Evolutionary conservation across 2,888 invertebrate species (phyloP), one percentile per base, ranked within the genome.

Genomic region (Calliphora vomitoria): DNA sequence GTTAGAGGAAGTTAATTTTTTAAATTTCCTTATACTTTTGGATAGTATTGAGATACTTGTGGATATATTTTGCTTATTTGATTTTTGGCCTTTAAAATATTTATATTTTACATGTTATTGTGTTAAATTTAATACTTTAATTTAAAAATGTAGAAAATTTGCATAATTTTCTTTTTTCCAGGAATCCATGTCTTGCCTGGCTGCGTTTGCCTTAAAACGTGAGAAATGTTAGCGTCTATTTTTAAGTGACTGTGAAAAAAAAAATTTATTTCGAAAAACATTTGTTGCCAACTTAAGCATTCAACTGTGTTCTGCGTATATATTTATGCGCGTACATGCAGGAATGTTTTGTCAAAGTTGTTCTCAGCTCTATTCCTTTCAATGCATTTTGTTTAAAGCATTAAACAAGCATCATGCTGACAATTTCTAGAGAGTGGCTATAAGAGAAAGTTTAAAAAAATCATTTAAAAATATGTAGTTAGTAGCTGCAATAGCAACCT

Each of bases 231-330:
- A 25, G 20, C 31, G 20, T 71, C 31, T 55, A 55, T 20, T 18
- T 71, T 71, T 8, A 71, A 55, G 4, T n/a, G 13, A 38, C 53
- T 55, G 55, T 55, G 20, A 18, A 53, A 10, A 31, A 71, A 18
- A 25, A 25, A 25, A 69, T 71, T 71, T 55, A 55, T 55, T 71
- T 53, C 18, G 0, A 72, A 58, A 13, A 55, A 41, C 58, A 72
- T 58, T 72, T 72, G 72, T 44, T 58, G 41, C 72, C 58, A 71
- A 38, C 71, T 18, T 71, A 8, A 35, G 13, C 35, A 71, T 55
- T 55, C 53, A 53, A 25, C 18, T 69, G 47, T 50, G 31, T 50
- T 15, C 38, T 64, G 2, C 13, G 3, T 31, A 35, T 15, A 60
- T 3, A 5, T 58, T 11, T 58, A 3, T 1, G n/a, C 31, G 11